Percentiles rank a stretch among this genome's conserved stretches.
These are phyloP conservation scores for Tetrao urogallus DNA, from an alignment of 2,113 vertebrate genomes.

Conservation along the genomic window DNA sequence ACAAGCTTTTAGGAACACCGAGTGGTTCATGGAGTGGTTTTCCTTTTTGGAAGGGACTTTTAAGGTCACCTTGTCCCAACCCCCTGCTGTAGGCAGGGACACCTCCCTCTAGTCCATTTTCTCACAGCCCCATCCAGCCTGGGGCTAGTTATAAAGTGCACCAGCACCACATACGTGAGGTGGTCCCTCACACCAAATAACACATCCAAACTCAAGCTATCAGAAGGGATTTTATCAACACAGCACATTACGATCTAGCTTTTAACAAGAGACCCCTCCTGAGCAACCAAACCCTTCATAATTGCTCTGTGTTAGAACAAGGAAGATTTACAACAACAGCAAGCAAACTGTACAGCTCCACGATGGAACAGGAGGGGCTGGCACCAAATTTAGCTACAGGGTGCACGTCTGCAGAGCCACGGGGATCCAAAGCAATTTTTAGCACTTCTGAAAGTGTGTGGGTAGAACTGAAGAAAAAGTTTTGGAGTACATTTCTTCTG, in stretches of 20 bases:
- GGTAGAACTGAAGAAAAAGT: slow-evolving; percentile 30
- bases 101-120: too few relatives aligned
- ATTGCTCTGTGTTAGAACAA: neutral
- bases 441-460: slow-evolving; percentile 11
- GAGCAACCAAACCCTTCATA: neutral
- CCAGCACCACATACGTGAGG: neutral
- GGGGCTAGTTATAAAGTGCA: neutral
- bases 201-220: neutral
- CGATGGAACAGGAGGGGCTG: neutral
- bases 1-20: neutral
- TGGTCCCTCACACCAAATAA: neutral
- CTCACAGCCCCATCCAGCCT: too few relatives aligned
- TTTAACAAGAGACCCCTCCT: neutral
- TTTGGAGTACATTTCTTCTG: slow-evolving; percentile 2
- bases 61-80: too few relatives aligned
- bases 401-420: slow-evolving; percentile 41
- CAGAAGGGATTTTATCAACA: neutral
- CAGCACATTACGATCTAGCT: neutral
- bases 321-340: neutral
- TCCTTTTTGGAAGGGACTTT: too few relatives aligned
- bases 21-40: neutral
- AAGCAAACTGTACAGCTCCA: neutral
- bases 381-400: slow-evolving; percentile 18
- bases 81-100: too few relatives aligned
- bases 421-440: slow-evolving; percentile 6